A percentile compares a stretch with the other conserved stretches of the same genome.
Evolutionary conservation across 64 coral and sea anemone species (phyloP).

Genomic region (Montipora cactus): DNA sequence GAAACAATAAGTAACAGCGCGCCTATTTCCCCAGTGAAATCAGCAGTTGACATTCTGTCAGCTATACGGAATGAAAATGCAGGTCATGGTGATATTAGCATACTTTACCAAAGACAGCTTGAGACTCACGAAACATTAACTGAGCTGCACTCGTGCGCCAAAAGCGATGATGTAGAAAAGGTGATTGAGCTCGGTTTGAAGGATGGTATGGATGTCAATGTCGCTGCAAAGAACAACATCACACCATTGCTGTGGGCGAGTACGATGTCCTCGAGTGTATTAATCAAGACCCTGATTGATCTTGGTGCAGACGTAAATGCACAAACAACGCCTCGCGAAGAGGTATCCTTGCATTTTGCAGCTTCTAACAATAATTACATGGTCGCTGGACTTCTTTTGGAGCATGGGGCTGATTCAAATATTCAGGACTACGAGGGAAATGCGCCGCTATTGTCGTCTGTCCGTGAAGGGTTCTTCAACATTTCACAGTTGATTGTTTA

Average conservation of each 20-base stretch:
- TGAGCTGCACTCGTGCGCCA: background rate
- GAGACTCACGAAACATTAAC: background rate
- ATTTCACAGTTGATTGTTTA: background rate
- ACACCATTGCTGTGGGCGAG: background rate
- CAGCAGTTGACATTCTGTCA: background rate
- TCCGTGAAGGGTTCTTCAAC: background rate
- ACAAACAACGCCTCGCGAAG: background rate
- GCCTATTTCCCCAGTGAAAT: background rate
- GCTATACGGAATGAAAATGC: background rate
- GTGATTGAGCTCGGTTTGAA: background rate
- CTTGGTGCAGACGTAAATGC: constrained; percentile 15
- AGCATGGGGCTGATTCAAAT: background rate
- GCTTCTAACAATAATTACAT: background rate
- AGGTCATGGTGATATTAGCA: background rate
- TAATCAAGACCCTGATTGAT: background rate
- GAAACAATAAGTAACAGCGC: background rate
- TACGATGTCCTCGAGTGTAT: background rate
- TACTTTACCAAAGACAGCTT: background rate
- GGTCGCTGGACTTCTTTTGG: background rate
- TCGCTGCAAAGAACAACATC: background rate
- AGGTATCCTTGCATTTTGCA: background rate
- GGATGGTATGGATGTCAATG: background rate
- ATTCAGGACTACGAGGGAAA: background rate
- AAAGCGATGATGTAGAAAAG: background rate
- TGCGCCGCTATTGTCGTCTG: background rate